A percentile compares a stretch with the other conserved stretches of the same genome.
Conservation (phyloP, 1,140 invertebrate genomes). For the Trinorchestia longiramus region DNA sequence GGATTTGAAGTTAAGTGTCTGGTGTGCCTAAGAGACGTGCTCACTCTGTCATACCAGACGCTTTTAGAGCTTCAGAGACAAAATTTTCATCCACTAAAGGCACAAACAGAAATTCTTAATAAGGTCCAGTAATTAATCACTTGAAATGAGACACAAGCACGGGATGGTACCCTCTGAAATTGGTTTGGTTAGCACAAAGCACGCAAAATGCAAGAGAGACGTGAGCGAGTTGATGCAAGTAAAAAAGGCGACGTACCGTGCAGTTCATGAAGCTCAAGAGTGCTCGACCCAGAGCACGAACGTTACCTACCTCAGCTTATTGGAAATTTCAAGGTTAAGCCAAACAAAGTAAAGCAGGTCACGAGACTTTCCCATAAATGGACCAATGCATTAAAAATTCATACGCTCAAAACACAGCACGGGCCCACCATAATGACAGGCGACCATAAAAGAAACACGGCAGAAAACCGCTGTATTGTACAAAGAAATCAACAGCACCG, state of each 20-base stretch:
- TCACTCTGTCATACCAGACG: neutral
- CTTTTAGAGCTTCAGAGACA: neutral
- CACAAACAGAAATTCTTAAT: neutral
- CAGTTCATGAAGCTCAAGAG: neutral
- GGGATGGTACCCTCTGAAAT: neutral
- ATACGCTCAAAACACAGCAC: neutral
- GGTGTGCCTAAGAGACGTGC: no score
- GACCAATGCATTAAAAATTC: neutral
- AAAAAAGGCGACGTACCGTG: neutral
- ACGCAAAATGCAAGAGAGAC: neutral
- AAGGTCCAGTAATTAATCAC: neutral
- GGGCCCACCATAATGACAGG: neutral
- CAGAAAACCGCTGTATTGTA: neutral
- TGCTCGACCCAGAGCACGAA: neutral
- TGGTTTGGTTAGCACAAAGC: conserved; percentile 28
- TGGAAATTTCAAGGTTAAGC: conserved; percentile 18
- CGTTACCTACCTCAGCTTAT: conserved; percentile 15
- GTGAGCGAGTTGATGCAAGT: neutral
- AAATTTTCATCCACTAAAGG: neutral
- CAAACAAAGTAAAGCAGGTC: conserved; percentile 25
- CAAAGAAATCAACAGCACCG: neutral
- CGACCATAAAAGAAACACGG: neutral
- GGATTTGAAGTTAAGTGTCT: no score
- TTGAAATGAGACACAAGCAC: neutral
- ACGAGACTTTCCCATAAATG: neutral